Percentiles rank a stretch among this genome's conserved stretches.
Conservation (phyloP, 64 coral and sea anemone genomes). For the Platygyra sinensis region DNA sequence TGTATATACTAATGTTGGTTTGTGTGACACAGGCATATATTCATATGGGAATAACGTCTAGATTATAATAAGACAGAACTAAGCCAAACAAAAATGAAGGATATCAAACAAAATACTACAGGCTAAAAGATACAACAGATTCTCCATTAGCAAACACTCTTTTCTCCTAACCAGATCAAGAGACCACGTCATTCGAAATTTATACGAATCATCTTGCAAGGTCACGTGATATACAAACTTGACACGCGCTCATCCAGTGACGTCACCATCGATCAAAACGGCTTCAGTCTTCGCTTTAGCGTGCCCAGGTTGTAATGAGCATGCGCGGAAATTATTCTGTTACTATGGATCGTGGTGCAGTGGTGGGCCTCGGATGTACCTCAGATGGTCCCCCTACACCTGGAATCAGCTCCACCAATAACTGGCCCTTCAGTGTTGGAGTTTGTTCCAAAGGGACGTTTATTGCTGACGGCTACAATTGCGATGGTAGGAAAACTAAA, state of each 20-base stretch:
- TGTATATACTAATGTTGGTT: too few relatives aligned
- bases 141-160: background rate
- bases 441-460: constrained; percentile 16
- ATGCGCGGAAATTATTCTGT: constrained; percentile 62
- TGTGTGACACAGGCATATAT: too few relatives aligned
- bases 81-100: too few relatives aligned
- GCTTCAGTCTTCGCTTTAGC: constrained; percentile 31
- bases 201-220: constrained; percentile 35
- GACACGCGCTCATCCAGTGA: constrained; percentile 54
- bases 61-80: too few relatives aligned
- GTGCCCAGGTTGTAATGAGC: constrained; percentile 27
- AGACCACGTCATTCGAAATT: constrained; percentile 47
- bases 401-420: constrained; percentile 19
- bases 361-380: constrained; percentile 59
- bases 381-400: constrained; percentile 58
- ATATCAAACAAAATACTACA: background rate
- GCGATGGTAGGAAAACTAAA: background rate
- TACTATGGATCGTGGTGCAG: constrained; percentile 39
- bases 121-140: background rate
- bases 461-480: background rate
- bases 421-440: constrained; percentile 17
- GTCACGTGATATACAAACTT: constrained; percentile 53
- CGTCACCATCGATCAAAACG: constrained; percentile 35
- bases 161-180: constrained; percentile 47
- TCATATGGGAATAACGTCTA: too few relatives aligned